Percentiles rank a stretch among this genome's conserved stretches.
Evolutionary conservation across 2,113 vertebrate genomes (phyloP).

Genomic region (Coregonus clupeaformis): DNA sequence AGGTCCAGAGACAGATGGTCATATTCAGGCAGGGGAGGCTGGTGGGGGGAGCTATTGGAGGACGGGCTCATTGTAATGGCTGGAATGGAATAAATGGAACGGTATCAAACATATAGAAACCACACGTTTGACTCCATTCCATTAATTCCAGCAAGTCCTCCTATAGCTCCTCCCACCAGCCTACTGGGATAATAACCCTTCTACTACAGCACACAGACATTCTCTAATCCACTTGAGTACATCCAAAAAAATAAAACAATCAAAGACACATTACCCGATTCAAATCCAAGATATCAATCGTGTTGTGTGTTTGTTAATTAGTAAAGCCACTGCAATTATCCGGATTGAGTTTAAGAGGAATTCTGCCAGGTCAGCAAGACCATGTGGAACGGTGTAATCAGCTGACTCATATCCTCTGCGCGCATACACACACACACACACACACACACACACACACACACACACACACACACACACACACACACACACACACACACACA

Average conservation of each 20-base stretch:
- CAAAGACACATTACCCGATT: slow-evolving; percentile 17
- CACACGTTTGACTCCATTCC: no score
- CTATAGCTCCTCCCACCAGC: neutral
- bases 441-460: neutral
- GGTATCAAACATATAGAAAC: no score
- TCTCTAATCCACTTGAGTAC: neutral
- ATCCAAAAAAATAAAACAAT: neutral
- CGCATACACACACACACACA: neutral
- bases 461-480: slow-evolving; percentile 15
- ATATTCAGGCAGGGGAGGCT: no score
- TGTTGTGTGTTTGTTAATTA: slow-evolving; percentile 30
- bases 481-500: neutral
- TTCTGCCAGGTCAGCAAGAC: slow-evolving; percentile 17
- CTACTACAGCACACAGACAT: neutral
- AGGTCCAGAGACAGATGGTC: slow-evolving; percentile 36
- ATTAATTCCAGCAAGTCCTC: no score
- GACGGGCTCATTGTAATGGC: no score
- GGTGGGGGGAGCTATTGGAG: no score
- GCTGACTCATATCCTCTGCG: neutral
- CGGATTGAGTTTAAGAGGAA: neutral
- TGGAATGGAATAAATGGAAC: no score
- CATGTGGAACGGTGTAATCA: neutral
- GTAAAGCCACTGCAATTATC: slow-evolving; percentile 41
- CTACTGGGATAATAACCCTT: slow-evolving; percentile 15
- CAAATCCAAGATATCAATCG: slow-evolving; percentile 10